These are phyloP conservation scores for Lutjanus erythropterus DNA, from an alignment of 2,113 vertebrate species.

Conservation along the genomic window DNA sequence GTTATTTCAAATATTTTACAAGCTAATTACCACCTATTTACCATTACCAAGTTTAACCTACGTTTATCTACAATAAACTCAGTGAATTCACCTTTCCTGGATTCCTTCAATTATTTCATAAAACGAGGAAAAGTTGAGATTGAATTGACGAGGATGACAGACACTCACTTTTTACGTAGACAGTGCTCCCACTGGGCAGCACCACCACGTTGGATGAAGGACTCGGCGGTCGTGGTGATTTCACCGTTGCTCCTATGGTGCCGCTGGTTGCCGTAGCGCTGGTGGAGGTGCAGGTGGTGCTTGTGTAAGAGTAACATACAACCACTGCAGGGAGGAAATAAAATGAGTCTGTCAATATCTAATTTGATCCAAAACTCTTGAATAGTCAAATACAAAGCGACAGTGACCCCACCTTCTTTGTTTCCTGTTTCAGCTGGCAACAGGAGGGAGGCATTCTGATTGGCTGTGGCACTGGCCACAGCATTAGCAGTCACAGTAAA, in stretches of 20 bases:
- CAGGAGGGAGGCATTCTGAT: constrained; percentile 93
- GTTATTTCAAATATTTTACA: too few species aligned
- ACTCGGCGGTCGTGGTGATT: constrained; percentile 94
- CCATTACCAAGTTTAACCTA: too few species aligned
- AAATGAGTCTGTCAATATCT: neutral
- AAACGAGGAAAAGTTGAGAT: neutral
- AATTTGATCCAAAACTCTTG: neutral
- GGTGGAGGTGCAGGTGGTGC: constrained; percentile 94
- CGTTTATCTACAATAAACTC: too few species aligned
- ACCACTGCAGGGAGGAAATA: constrained; percentile 86
- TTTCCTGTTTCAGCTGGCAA: constrained; percentile 95
- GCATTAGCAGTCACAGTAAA: constrained; percentile 96
- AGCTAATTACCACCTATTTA: too few species aligned
- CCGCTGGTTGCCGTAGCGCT: constrained; percentile 90
- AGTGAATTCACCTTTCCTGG: neutral
- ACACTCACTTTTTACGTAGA: constrained; percentile 97
- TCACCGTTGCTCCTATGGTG: constrained; percentile 89
- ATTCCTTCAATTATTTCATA: neutral
- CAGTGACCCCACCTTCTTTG: constrained; percentile 92
- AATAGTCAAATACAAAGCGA: neutral
- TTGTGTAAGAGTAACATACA: constrained; percentile 98
- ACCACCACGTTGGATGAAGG: constrained; percentile 98
- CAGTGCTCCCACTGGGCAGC: constrained; percentile 97
- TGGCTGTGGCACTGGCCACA: constrained; percentile 92
- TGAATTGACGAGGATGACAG: constrained; percentile 13